A percentile compares a stretch with the other conserved stretches of the same genome.
phyloP scores from a whole-genome alignment of 1,140 invertebrate genomes.

The Hyphantria cunea region DNA sequence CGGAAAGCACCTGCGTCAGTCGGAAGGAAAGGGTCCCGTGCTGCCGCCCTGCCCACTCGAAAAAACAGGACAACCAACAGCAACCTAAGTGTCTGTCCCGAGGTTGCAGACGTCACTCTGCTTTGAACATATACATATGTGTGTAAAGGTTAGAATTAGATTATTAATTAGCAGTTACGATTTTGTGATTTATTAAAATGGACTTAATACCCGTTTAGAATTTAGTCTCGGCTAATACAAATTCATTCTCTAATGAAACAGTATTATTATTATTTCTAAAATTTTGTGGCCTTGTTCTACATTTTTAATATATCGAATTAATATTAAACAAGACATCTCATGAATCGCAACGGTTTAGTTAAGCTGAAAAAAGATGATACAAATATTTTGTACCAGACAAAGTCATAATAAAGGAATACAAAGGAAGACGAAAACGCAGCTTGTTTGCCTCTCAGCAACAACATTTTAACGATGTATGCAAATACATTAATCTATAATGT shows the following conservation, averaged over 20 bases:
- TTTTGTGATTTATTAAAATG: conserved; percentile 9
- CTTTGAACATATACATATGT: background rate
- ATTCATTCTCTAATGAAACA: background rate
- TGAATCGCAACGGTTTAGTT: background rate
- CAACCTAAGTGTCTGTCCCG: background rate
- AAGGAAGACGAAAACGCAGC: too few species aligned
- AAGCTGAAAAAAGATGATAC: background rate
- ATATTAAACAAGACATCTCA: too few species aligned
- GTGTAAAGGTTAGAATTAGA: conserved; percentile 3
- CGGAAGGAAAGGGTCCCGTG: too few species aligned
- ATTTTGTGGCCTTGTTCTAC: conserved; percentile 14
- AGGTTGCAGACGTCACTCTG: background rate
- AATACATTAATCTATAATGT: too few species aligned
- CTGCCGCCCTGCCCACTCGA: too few species aligned
- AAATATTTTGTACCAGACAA: too few species aligned
- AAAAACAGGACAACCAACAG: too few species aligned
- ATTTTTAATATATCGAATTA: conserved; percentile 1
- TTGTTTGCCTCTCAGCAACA: too few species aligned
- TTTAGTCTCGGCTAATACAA: too few species aligned
- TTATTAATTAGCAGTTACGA: conserved; percentile 7
- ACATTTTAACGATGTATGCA: too few species aligned
- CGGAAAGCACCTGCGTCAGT: too few species aligned
- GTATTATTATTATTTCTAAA: conserved; percentile 1
- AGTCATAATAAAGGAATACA: too few species aligned
- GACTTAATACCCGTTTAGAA: background rate